Conservation (phyloP, 2,888 invertebrate species). For the Drosophila trichaetosa region DNA sequence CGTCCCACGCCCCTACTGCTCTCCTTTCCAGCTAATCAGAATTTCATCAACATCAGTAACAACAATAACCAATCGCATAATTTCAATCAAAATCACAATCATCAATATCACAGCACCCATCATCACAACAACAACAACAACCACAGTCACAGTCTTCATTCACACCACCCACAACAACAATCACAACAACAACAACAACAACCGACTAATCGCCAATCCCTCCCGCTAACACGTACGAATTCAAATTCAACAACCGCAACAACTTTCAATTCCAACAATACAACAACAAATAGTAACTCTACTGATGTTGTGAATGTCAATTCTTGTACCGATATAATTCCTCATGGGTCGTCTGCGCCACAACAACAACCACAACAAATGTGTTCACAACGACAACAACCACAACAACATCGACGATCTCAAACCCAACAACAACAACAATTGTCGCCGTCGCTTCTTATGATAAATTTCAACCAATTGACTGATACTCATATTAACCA, state of each 20-base stretch:
- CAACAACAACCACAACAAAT: constrained; percentile 57
- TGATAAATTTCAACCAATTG: constrained; percentile 64
- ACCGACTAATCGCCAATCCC: constrained; percentile 83
- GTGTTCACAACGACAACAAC: constrained; percentile 59
- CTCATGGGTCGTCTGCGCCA: constrained; percentile 74
- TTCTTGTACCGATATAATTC: constrained; percentile 85
- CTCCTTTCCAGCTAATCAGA: constrained; percentile 44
- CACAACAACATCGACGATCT: constrained; percentile 54
- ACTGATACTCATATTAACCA: constrained; percentile 72
- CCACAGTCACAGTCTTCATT: constrained; percentile 26
- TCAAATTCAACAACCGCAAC: constrained; percentile 85
- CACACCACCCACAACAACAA: constrained; percentile 44
- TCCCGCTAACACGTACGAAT: constrained; percentile 84
- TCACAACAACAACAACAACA: constrained; percentile 71
- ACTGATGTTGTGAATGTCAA: constrained; percentile 85
- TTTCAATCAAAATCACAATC: constrained; percentile 43
- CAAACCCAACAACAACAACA: constrained; percentile 53
- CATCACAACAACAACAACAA: constrained; percentile 48
- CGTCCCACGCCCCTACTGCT: constrained; percentile 50
- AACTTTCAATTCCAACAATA: constrained; percentile 82
- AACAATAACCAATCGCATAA: constrained; percentile 19
- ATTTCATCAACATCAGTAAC: constrained; percentile 35
- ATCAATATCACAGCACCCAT: constrained; percentile 54
- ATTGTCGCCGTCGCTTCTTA: constrained; percentile 55
- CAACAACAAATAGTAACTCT: constrained; percentile 84